Evolutionary conservation across 2,797 vertebrate genomes (phyloP).

Genomic region (Schizopygopsis malacanthus): DNA sequence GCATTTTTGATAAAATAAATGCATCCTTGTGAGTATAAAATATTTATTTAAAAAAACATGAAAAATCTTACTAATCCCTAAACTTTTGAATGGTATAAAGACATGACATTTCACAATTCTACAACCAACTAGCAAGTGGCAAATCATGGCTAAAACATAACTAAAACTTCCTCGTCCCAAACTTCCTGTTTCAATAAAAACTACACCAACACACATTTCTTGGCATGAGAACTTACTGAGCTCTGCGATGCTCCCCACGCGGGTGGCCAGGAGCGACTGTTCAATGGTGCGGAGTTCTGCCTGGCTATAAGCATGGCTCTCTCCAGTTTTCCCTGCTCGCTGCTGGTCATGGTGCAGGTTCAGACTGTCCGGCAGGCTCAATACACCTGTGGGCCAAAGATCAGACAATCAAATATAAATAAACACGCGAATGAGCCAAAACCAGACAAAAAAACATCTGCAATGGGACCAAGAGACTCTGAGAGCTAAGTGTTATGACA

Average conservation of each 20-base stretch:
- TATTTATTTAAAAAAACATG: too few species aligned
- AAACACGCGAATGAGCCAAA: neutral
- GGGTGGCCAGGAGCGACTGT: slow-evolving; percentile 92
- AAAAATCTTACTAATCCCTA: too few species aligned
- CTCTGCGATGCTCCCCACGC: slow-evolving; percentile 95
- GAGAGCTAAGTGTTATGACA: slow-evolving; percentile 26
- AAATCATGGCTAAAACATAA: neutral
- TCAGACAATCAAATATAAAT: slow-evolving; percentile 4
- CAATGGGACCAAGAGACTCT: neutral
- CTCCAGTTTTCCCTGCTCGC: slow-evolving; percentile 83
- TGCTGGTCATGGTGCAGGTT: slow-evolving; percentile 93
- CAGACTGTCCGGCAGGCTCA: slow-evolving; percentile 93
- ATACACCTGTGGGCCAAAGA: slow-evolving; percentile 81
- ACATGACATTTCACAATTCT: too few species aligned
- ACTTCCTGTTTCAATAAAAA: neutral
- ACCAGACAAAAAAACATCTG: neutral
- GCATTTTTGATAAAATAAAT: neutral
- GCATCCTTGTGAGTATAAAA: neutral
- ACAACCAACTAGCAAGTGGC: too few species aligned
- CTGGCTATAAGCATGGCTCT: slow-evolving; percentile 89
- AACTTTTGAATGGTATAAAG: too few species aligned
- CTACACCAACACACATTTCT: slow-evolving; percentile 23
- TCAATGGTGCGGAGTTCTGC: slow-evolving; percentile 94
- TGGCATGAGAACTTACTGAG: slow-evolving; percentile 87
- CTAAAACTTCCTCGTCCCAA: neutral